phyloP scores from a whole-genome alignment of 2,797 vertebrate genomes.

The Morus bassanus region DNA sequence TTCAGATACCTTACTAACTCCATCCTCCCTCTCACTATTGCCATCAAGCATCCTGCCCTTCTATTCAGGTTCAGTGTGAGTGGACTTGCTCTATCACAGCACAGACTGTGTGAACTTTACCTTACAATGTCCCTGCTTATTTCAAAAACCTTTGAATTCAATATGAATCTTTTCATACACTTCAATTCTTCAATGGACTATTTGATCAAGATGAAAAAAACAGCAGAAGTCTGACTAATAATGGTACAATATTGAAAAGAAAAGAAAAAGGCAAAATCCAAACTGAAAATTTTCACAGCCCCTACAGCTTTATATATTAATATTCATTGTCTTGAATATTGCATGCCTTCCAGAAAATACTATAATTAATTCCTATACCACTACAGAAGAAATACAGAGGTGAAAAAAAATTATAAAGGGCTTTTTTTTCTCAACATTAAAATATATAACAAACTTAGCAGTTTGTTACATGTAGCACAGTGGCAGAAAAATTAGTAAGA shows the following conservation, averaged over 20 bases:
- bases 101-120: neutral
- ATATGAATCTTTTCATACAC: neutral
- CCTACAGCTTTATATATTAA: neutral
- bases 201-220: neutral
- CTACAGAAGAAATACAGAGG: neutral
- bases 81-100: neutral
- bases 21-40: neutral
- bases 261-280: neutral
- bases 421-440: neutral
- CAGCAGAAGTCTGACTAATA: neutral
- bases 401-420: neutral
- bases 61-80: neutral
- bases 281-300: neutral
- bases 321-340: neutral
- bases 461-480: neutral
- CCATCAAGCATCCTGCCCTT: neutral
- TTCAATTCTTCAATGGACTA: neutral
- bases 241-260: neutral
- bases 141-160: neutral
- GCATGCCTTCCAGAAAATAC: neutral
- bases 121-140: rapidly evolving
- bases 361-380: neutral
- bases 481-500: neutral
- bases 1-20: neutral
- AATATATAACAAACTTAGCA: neutral